phyloP scores from a whole-genome alignment of 2,888 invertebrate species.

The Molanna angustata region DNA sequence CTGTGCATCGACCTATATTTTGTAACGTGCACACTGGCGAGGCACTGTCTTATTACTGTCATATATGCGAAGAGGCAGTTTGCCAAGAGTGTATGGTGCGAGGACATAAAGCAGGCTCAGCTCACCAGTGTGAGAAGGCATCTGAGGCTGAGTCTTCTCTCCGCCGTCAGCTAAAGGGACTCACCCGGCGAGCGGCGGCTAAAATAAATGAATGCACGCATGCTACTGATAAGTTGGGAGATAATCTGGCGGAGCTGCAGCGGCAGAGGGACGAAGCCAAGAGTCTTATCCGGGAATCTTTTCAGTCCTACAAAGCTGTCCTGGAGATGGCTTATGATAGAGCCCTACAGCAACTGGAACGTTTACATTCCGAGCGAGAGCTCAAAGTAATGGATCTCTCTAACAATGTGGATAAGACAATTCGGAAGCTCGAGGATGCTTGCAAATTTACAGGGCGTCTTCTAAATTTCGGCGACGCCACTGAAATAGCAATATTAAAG shows the following conservation, averaged over 20 bases:
- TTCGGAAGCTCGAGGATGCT: conserved; percentile 82
- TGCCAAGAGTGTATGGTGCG: conserved; percentile 84
- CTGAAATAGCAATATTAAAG: conserved; percentile 81
- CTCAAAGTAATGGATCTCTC: conserved; percentile 87
- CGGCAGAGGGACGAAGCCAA: conserved; percentile 83
- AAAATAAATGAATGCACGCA: conserved; percentile 75
- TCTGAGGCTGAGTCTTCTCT: conserved; percentile 75
- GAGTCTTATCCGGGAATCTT: conserved; percentile 77
- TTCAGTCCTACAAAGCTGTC: conserved; percentile 74
- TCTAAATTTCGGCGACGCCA: conserved; percentile 78
- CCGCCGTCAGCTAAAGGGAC: conserved; percentile 70
- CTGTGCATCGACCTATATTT: conserved; percentile 86
- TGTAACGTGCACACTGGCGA: conserved; percentile 80
- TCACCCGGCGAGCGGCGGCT: conserved; percentile 72
- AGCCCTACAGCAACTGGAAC: conserved; percentile 68
- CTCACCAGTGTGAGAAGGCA: conserved; percentile 81
- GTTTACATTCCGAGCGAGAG: conserved; percentile 80
- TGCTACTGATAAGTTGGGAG: conserved; percentile 71
- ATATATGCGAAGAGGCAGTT: conserved; percentile 80
- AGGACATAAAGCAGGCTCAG: conserved; percentile 73
- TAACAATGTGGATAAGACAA: conserved; percentile 78
- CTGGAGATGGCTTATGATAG: conserved; percentile 79
- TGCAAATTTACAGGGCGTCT: conserved; percentile 81
- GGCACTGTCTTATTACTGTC: conserved; percentile 84
- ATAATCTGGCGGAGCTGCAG: conserved; percentile 81